Percentiles rank a stretch among this genome's conserved stretches.
These are phyloP conservation scores for Spea multiplicata DNA, from an alignment of 2,113 vertebrate species.

Conservation along the genomic window DNA sequence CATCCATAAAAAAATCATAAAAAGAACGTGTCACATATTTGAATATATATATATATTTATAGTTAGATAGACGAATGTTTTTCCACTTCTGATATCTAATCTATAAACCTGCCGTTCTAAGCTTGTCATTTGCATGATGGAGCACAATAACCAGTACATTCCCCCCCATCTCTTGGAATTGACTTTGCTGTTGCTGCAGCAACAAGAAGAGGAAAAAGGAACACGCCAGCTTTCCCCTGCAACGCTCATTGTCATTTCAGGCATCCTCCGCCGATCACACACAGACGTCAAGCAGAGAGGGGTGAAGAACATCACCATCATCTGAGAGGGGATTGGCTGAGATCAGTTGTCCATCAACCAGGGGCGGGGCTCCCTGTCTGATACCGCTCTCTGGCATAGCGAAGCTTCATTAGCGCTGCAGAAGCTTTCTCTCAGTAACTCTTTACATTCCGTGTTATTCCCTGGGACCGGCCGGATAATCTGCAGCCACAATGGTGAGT, in stretches of 20 bases:
- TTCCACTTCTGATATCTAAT: background rate
- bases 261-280: slow-evolving; percentile 16
- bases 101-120: background rate
- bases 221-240: background rate
- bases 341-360: background rate
- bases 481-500: slow-evolving; percentile 33
- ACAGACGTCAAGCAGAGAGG: background rate
- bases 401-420: slow-evolving; percentile 29
- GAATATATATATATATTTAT: no score
- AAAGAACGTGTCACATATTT: no score
- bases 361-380: background rate
- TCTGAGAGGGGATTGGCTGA: slow-evolving; percentile 17
- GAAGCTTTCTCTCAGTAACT: slow-evolving; percentile 35
- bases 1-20: no score
- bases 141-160: background rate
- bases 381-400: background rate
- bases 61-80: no score
- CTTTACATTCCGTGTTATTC: slow-evolving; percentile 10
- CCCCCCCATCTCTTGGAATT: background rate
- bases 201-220: slow-evolving; percentile 9
- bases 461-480: background rate
- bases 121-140: background rate
- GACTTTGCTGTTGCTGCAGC: slow-evolving; percentile 36
- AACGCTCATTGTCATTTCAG: slow-evolving; percentile 15
- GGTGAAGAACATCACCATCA: background rate